phyloP scores from a whole-genome alignment of 1,140 invertebrate species.

The Trichomalopsis sarcophagae region DNA sequence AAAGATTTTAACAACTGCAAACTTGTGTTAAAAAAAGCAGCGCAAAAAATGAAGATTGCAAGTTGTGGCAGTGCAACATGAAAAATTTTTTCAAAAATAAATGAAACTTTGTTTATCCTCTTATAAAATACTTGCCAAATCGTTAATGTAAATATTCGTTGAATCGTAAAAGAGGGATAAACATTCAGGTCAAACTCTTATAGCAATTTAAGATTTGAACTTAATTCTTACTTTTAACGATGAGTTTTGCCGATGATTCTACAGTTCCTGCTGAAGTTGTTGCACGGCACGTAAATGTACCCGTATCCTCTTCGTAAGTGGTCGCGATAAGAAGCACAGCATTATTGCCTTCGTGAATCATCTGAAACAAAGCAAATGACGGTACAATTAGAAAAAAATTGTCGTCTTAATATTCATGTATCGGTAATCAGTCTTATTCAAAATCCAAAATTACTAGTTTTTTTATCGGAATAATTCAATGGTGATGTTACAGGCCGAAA shows the following conservation, averaged over 20 bases:
- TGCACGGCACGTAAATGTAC: constrained; percentile 92
- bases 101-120: constrained; percentile 21
- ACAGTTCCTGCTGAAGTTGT: constrained; percentile 93
- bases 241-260: constrained; percentile 93
- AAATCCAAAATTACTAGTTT: not conserved
- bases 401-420: not conserved
- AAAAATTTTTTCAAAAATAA: constrained; percentile 28
- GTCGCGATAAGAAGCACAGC: constrained; percentile 92
- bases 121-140: constrained; percentile 10
- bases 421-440: not conserved
- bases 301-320: constrained; percentile 95
- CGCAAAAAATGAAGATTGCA: constrained; percentile 55
- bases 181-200: constrained; percentile 42
- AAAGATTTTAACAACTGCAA: constrained; percentile 56
- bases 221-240: constrained; percentile 98
- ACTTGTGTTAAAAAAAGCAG: constrained; percentile 59
- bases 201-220: constrained; percentile 61
- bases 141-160: constrained; percentile 4
- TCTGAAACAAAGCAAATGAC: constrained; percentile 78
- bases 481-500: no score
- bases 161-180: constrained; percentile 30
- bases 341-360: constrained; percentile 93
- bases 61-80: constrained; percentile 53
- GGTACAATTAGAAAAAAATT: not conserved
- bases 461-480: no score